These are phyloP conservation scores for Phortica magna DNA, from an alignment of 2,888 invertebrate species.

Conservation along the genomic window DNA sequence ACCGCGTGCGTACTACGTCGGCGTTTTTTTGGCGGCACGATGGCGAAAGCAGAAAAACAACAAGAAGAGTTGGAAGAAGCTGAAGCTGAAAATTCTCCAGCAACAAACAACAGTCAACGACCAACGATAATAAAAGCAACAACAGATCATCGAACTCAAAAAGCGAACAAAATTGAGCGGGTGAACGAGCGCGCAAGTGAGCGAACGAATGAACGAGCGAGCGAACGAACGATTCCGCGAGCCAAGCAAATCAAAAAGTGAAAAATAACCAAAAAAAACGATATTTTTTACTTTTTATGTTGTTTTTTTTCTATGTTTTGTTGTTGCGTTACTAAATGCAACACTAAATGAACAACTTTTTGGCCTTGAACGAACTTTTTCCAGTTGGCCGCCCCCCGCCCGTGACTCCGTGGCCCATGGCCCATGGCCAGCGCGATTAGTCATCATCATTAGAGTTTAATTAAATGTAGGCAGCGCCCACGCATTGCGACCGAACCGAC, in stretches of 20 bases:
- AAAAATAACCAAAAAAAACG: background rate
- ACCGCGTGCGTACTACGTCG: conserved; percentile 4
- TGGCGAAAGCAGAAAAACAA: conserved; percentile 1
- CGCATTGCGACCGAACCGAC: conserved; percentile 44
- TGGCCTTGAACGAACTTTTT: conserved; percentile 62
- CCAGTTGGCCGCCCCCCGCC: conserved; percentile 40
- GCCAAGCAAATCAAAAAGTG: background rate
- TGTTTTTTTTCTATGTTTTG: too few species aligned
- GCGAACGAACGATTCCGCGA: background rate
- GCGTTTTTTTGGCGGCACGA: too few species aligned
- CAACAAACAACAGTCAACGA: conserved; percentile 56
- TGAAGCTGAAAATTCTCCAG: conserved; percentile 28
- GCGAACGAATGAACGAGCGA: background rate
- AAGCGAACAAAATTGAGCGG: background rate
- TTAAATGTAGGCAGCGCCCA: conserved; percentile 71
- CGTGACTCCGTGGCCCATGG: background rate
- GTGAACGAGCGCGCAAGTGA: conserved; percentile 27
- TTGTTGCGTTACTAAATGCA: background rate
- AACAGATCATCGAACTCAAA: conserved; percentile 75
- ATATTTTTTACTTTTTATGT: background rate
- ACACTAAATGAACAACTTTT: background rate
- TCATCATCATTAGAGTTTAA: conserved; percentile 56
- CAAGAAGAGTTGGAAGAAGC: conserved; percentile 1
- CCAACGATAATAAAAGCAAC: conserved; percentile 48
- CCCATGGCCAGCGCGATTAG: conserved; percentile 51